phyloP scores from a whole-genome alignment of 2,888 invertebrate species.

The Drosophila siamana region DNA sequence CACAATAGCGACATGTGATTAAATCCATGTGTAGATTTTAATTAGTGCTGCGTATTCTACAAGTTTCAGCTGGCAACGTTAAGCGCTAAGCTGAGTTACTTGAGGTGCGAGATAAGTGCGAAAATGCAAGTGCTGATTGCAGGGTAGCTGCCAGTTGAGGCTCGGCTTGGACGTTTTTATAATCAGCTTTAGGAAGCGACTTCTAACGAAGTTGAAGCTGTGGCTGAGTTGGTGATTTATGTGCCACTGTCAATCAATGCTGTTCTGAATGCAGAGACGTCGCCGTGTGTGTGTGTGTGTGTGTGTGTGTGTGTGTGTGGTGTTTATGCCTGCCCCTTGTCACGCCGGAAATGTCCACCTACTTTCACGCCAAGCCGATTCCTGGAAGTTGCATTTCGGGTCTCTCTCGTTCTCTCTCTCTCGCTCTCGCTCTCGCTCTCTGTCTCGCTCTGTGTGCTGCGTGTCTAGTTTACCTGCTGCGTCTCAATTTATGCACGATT shows the following conservation, averaged over 20 bases:
- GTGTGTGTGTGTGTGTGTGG: conserved; percentile 28
- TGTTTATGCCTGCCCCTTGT: conserved; percentile 46
- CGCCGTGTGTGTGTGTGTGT: too few species aligned
- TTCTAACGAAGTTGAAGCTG: conserved; percentile 65
- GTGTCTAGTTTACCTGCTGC: conserved; percentile 46
- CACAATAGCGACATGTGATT: too few species aligned
- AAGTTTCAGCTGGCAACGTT: conserved; percentile 4
- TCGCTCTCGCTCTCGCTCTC: conserved; percentile 2
- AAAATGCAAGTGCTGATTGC: background rate
- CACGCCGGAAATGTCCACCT: conserved; percentile 77
- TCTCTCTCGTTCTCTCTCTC: conserved; percentile 2
- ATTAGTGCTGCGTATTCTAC: background rate
- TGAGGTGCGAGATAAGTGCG: background rate
- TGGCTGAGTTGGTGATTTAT: conserved; percentile 58
- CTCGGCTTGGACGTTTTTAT: conserved; percentile 22
- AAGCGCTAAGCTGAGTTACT: background rate
- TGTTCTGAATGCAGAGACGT: conserved; percentile 18
- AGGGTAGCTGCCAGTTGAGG: conserved; percentile 1
- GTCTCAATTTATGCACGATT: conserved; percentile 78
- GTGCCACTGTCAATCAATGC: conserved; percentile 58
- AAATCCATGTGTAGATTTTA: background rate
- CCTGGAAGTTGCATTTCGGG: conserved; percentile 45
- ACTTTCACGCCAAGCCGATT: conserved; percentile 71
- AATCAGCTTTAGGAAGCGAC: conserved; percentile 70
- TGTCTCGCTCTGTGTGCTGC: conserved; percentile 3